Base-by-base conservation (phyloP, 2,113 vertebrate genomes). In the Chelonoidis abingdonii region DNA sequence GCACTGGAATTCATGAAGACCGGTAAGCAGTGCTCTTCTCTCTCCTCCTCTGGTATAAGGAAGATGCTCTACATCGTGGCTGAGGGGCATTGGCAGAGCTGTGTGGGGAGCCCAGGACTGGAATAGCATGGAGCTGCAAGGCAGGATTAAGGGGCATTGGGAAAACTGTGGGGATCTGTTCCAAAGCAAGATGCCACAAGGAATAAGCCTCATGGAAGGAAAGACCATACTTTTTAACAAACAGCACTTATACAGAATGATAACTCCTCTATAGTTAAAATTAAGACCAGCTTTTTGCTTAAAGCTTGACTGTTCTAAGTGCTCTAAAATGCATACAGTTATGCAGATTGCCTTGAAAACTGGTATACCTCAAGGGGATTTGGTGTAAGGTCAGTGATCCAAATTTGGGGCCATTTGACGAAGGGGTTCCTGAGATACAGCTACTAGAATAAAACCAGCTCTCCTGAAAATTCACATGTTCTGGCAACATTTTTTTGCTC, bases 1-100 rank as follows among this genome's bases (percentile, higher is more conserved):
- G 98, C 98, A 0, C 95, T 95, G 2, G 54, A 8, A 31, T 99
- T 98, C 96, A 96, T 99, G 93, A 95, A 96, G 93, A 98, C 94
- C n/a, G 99, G 99, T 99, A 92, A 98, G 97, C 56, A 31, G 80
- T 44, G 27, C 88, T 10, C 7, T 29, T 38, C 53, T 80, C 89
- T n/a, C 75, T 96, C 80, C 69, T 90, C 78, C 52, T 88, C 50
- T 69, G 14, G 31, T 75, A 89, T 80, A 91, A 87, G 3, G 0
- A 88, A 83, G 76, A 7, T 87, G 19, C 29, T 62, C 2, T n/a
- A 62, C 69, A 85, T 90, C 25, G 75, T 38, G 59, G 80, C 5
- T 16, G 6, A 56, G 49, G 56, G 65, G 4, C 11, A 25, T 0
- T 2, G 38, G 8, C 72, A 7, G 72, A 76, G n/a, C 21, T 76